phyloP scores from a whole-genome alignment of 2,113 vertebrate species.

The Podarcis cretensis region DNA sequence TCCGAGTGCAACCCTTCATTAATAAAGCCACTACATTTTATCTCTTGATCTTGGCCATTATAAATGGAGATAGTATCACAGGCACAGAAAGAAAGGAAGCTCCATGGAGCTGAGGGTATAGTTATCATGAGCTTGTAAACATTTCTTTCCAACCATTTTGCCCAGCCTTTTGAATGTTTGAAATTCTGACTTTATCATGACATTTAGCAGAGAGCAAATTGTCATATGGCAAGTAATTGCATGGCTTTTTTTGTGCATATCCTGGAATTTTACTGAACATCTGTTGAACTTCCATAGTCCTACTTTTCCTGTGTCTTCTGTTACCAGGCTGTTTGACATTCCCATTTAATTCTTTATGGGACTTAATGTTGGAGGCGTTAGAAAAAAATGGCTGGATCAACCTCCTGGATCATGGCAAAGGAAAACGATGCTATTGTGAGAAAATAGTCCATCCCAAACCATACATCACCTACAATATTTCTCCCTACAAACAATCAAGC shows the following conservation, averaged over 20 bases:
- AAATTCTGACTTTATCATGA: conserved; percentile 12
- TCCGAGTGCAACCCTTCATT: not conserved
- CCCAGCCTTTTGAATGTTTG: not conserved
- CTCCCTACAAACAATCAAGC: not conserved
- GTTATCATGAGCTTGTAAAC: not conserved
- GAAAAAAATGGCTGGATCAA: not conserved
- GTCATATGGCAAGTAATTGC: not conserved
- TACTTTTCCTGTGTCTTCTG: not conserved
- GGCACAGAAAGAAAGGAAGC: not conserved
- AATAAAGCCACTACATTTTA: not conserved
- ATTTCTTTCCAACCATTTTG: not conserved
- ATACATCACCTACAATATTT: not conserved
- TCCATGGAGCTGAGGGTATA: not conserved
- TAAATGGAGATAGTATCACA: not conserved
- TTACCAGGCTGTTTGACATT: not conserved
- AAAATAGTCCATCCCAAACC: not conserved
- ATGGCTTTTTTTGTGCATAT: not conserved
- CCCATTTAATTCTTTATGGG: not conserved
- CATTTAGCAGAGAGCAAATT: not conserved
- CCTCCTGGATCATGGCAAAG: not conserved
- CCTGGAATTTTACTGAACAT: not conserved
- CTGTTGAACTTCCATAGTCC: not conserved
- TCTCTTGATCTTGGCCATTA: not conserved
- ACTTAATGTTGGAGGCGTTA: not conserved
- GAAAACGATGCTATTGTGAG: not conserved